Evolutionary conservation across 1,140 invertebrate genomes (phyloP).

Genomic region (Paracyclopina nana): DNA sequence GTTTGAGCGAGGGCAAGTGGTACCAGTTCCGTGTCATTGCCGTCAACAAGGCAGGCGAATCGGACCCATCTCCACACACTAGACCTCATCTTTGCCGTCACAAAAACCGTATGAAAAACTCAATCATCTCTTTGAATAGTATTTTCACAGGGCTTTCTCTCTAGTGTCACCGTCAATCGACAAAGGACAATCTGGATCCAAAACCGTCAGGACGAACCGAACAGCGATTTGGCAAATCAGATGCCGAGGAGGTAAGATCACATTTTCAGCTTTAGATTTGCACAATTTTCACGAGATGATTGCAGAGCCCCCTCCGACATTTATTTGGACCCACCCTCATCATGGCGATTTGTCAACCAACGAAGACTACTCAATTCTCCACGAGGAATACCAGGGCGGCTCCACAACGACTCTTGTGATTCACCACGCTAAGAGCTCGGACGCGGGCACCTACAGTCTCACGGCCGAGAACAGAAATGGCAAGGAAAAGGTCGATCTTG

Average conservation of each 20-base stretch:
- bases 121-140: constrained; percentile 38
- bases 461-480: constrained; percentile 51
- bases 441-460: constrained; percentile 59
- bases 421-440: constrained; percentile 44
- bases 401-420: constrained; percentile 48
- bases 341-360: constrained; percentile 43
- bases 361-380: constrained; percentile 47
- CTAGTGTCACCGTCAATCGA: constrained; percentile 17
- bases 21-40: constrained; percentile 94
- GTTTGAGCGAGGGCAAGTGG: constrained; percentile 74
- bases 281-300: not conserved
- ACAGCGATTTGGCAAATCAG: constrained; percentile 16
- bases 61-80: constrained; percentile 50
- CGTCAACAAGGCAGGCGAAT: constrained; percentile 82
- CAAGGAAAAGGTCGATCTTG: constrained; percentile 12
- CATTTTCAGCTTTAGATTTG: not conserved
- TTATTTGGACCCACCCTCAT: constrained; percentile 13
- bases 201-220: constrained; percentile 12
- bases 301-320: constrained; percentile 15
- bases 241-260: constrained; percentile 2
- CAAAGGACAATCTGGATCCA: constrained; percentile 14
- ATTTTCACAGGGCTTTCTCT: not conserved
- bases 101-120: constrained; percentile 57
- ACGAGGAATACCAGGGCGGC: constrained; percentile 47
- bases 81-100: constrained; percentile 39